Evolutionary conservation across 1,140 invertebrate genomes (phyloP).

Genomic region (Cyclina sinensis): DNA sequence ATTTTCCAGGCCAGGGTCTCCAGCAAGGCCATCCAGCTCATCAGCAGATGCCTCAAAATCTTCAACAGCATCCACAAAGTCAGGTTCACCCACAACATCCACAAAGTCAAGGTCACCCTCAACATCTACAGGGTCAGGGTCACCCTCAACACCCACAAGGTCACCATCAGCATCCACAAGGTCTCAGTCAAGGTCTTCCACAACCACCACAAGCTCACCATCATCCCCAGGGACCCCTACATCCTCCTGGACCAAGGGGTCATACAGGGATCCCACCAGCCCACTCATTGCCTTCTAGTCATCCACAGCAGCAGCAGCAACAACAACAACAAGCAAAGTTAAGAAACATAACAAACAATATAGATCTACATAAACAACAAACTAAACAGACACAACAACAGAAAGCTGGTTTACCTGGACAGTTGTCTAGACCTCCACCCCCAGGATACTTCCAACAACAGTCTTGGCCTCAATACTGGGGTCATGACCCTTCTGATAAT

Average conservation of each 20-base stretch:
- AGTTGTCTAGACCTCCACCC: slow-evolving; percentile 83
- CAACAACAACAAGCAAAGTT: slow-evolving; percentile 51
- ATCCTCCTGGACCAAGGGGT: slow-evolving; percentile 34
- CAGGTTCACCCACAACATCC: slow-evolving; percentile 73
- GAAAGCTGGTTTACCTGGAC: slow-evolving; percentile 54
- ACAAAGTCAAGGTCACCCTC: too few relatives aligned
- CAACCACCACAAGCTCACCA: slow-evolving; percentile 33
- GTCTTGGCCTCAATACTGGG: slow-evolving; percentile 90
- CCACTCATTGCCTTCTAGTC: neutral
- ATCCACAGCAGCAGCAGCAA: slow-evolving; percentile 44
- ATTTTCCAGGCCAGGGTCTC: slow-evolving; percentile 32
- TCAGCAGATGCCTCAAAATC: slow-evolving; percentile 50
- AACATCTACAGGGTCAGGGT: neutral
- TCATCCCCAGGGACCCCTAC: slow-evolving; percentile 66
- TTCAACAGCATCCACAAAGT: slow-evolving; percentile 45
- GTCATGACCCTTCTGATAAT: slow-evolving; percentile 85
- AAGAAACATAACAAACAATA: slow-evolving; percentile 57
- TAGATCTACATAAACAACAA: slow-evolving; percentile 49
- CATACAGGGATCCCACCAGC: neutral
- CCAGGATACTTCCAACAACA: slow-evolving; percentile 61
- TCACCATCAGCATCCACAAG: slow-evolving; percentile 29
- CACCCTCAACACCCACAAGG: slow-evolving; percentile 1
- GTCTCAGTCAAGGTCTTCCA: slow-evolving; percentile 53
- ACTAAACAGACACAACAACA: slow-evolving; percentile 46
- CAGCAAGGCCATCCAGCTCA: slow-evolving; percentile 11